Conservation (phyloP, 92 coral and sea anemone genomes). For the Desmophyllum pertusum region DNA sequence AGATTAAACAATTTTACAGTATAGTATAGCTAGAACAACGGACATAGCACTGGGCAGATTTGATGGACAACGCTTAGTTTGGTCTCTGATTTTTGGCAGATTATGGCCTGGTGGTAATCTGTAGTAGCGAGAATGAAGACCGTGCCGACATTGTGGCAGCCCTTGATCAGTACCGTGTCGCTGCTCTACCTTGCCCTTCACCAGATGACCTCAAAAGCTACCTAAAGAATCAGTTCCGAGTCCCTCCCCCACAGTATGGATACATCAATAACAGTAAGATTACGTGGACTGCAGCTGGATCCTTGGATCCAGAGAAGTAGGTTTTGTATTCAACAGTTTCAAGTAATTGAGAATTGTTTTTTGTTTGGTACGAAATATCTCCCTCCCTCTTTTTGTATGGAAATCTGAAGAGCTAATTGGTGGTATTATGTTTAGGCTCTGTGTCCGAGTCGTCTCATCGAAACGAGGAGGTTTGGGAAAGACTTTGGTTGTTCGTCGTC, state of each 20-base stretch:
- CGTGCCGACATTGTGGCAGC: too few relatives aligned
- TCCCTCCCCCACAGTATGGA: too few relatives aligned
- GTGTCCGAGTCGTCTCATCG: constrained; percentile 76
- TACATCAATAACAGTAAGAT: too few relatives aligned
- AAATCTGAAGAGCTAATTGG: too few relatives aligned
- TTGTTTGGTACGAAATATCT: background rate
- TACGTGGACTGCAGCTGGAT: constrained; percentile 75
- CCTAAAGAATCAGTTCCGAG: constrained; percentile 47
- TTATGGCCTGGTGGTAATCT: constrained; percentile 65
- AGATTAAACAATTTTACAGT: too few relatives aligned
- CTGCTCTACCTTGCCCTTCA: too few relatives aligned
- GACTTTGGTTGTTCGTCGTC: constrained; percentile 62
- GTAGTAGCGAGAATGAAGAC: too few relatives aligned
- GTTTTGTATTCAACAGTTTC: background rate
- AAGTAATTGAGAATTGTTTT: background rate
- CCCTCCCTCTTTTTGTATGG: too few relatives aligned
- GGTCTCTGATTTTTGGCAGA: constrained; percentile 41
- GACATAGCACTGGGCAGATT: too few relatives aligned
- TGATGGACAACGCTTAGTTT: too few relatives aligned
- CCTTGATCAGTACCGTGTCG: too few relatives aligned
- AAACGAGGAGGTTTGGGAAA: constrained; percentile 85
- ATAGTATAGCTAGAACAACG: too few relatives aligned
- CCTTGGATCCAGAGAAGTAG: constrained; percentile 61
- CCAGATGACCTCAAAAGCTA: constrained; percentile 41
- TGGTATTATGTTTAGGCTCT: constrained; percentile 66